phyloP scores from a whole-genome alignment of 1,140 invertebrate species.

The Cotesia glomerata region DNA sequence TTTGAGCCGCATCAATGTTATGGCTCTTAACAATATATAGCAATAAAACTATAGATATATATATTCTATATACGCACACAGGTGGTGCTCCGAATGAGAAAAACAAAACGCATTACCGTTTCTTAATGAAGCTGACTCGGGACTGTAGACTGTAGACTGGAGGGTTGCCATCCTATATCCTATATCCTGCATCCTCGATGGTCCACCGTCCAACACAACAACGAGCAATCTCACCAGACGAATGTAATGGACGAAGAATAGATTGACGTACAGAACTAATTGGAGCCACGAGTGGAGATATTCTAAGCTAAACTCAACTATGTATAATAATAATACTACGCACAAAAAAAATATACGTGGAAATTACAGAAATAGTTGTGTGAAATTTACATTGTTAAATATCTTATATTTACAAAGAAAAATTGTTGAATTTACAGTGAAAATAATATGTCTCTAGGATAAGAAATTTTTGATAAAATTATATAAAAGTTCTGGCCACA shows the following conservation, averaged over 20 bases:
- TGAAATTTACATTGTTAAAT: no score
- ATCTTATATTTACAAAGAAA: no score
- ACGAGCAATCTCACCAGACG: constrained; percentile 3
- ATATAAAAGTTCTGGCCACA: no score
- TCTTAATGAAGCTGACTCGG: constrained; percentile 61
- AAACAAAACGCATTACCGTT: constrained; percentile 63
- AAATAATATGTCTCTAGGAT: no score
- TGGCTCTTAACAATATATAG: not conserved
- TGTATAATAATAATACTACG: constrained; percentile 30
- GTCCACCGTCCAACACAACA: no score
- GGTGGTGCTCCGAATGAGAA: constrained; percentile 40
- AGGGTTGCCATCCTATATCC: no score
- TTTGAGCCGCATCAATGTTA: constrained; percentile 17
- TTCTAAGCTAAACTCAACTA: constrained; percentile 36
- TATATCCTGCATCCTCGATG: no score
- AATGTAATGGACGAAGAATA: constrained; percentile 29
- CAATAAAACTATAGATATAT: constrained; percentile 24
- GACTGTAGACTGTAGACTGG: no score
- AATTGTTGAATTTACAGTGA: no score
- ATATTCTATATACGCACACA: not conserved
- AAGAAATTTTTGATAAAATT: no score
- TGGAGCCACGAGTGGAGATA: constrained; percentile 52
- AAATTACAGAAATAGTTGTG: no score
- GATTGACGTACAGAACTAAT: constrained; percentile 54
- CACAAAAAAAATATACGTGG: no score